These are phyloP conservation scores for Morus bassanus DNA, from an alignment of 2,797 vertebrate genomes.

Conservation along the genomic window DNA sequence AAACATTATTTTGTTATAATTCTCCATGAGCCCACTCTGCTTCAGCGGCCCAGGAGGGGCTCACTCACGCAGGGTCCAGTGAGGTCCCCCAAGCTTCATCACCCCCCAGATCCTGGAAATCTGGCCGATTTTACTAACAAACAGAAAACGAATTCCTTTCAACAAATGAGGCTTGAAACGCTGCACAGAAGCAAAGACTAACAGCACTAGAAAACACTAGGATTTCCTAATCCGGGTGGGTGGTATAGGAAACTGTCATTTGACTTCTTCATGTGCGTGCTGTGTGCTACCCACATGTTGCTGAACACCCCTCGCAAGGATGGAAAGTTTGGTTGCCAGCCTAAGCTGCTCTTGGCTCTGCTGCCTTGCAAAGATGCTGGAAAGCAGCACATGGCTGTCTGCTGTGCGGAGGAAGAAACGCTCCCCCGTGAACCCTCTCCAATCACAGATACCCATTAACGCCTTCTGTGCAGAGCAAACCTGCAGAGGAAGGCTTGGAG, in stretches of 20 bases:
- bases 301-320: neutral
- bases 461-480: neutral
- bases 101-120: neutral
- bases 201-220: neutral
- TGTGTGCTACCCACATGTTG: neutral
- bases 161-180: neutral
- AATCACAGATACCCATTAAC: fast-evolving
- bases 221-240: neutral
- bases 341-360: neutral
- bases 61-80: fast-evolving
- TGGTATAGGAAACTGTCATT: neutral
- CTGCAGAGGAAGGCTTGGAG: neutral
- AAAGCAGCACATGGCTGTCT: neutral
- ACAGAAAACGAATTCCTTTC: neutral
- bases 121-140: neutral
- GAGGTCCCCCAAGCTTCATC: neutral
- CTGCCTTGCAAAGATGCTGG: neutral
- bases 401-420: neutral
- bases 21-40: neutral
- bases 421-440: neutral
- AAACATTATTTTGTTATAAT: neutral
- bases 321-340: neutral
- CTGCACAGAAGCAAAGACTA: neutral
- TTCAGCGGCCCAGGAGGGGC: neutral
- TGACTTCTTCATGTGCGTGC: neutral